Percentiles rank a stretch among this genome's conserved stretches.
These are phyloP conservation scores for Syndactyla subalaris DNA, from an alignment of 2,797 vertebrate genomes.

Conservation along the genomic window DNA sequence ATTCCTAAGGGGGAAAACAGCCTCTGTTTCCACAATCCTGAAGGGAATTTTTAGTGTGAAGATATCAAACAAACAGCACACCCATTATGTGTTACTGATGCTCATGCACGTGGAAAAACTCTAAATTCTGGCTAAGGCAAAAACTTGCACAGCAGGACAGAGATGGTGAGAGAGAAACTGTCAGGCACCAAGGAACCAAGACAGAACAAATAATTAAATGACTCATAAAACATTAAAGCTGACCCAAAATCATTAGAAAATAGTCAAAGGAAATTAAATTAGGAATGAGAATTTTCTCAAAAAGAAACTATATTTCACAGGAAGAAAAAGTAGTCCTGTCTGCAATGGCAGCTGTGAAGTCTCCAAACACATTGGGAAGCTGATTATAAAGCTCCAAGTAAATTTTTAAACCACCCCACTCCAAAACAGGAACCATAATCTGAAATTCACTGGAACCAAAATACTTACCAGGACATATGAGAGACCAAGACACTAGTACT, in stretches of 20 bases:
- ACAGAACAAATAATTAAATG: background rate
- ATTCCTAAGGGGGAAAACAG: background rate
- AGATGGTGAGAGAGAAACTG: background rate
- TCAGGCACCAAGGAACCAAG: accelerated
- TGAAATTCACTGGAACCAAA: background rate
- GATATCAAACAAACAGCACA: background rate
- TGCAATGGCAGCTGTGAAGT: background rate
- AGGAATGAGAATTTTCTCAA: background rate
- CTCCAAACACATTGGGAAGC: background rate
- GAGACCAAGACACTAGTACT: background rate
- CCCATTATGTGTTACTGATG: background rate
- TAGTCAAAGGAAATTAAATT: background rate
- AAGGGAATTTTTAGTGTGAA: background rate
- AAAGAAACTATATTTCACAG: background rate
- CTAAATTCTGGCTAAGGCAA: background rate
- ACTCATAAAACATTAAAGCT: background rate
- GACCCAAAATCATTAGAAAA: background rate
- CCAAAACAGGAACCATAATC: background rate
- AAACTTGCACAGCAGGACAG: background rate
- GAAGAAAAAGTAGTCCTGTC: background rate
- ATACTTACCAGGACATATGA: background rate
- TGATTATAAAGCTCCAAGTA: background rate
- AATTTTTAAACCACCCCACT: accelerated
- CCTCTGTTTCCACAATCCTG: background rate
- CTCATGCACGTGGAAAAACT: background rate